Evolutionary conservation across 2,888 invertebrate species (phyloP), one percentile per base, ranked within the genome.

Genomic region (Elegia similella): DNA sequence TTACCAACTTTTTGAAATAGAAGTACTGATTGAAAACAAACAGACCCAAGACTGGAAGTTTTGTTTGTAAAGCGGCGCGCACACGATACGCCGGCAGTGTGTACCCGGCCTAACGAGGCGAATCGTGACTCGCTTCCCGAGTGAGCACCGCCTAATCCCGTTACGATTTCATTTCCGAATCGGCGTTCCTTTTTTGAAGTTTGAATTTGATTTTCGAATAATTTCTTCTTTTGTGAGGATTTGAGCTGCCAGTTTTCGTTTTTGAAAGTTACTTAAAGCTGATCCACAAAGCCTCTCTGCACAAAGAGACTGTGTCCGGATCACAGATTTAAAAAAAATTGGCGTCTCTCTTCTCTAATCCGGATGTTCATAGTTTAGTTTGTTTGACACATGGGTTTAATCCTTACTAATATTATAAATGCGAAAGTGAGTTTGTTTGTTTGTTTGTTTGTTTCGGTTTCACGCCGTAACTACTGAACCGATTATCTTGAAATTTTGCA

Each of bases 121-220:
- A 73, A 74, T 78, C 77, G 78, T 73, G 73, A 57, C 58, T 61
- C 69, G 75, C 77, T 80, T 82, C 82, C 80, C 57, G 53, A 61
- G 57, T 60, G 57, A 55, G 55, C 59, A 44, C 54, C 56, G 55
- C 34, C 57, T 62, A 60, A 62, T 56, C 56, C 56, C 56, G 48
- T 55, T 55, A 55, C 54, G 43, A 44, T 55, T 55, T 55, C 54
- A 46, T 55, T 55, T 44, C 34, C 17, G 34, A 50, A 50, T 50
- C 48, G 48, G 48, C 32, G 34, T 34, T 50, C 38, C 34, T 34
- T 50, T 50, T 50, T 17, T 16, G 50, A 17, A 50, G 16, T 50
- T 50, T 17, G 17, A 15, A 50, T 50, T 50, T 50, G 50, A 34
- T 50, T 50, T 50, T 50, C 50, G 50, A 38, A 50, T 38, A 34